Evolutionary conservation across 2,888 invertebrate genomes (phyloP).

Genomic region (Cephus spinipes): DNA sequence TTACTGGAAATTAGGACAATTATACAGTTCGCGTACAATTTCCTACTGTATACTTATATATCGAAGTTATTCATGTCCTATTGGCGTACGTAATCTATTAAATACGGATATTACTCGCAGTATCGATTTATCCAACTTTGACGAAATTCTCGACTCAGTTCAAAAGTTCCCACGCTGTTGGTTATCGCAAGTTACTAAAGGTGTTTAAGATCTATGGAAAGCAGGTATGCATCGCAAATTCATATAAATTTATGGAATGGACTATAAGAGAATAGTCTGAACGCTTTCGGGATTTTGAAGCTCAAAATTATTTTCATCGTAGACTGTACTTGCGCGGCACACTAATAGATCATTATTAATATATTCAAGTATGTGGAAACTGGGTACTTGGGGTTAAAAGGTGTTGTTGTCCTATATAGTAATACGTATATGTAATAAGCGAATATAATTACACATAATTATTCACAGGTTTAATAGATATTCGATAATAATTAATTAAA

Average conservation of each 20-base stretch:
- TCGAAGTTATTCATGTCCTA: not conserved
- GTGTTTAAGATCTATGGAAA: not conserved
- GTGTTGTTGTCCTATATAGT: not conserved
- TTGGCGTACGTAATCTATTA: not conserved
- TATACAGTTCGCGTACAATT: not conserved
- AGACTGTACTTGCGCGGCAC: not conserved
- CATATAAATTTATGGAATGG: not conserved
- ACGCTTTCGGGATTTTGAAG: not conserved
- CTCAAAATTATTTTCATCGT: not conserved
- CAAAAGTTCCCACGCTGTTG: not conserved
- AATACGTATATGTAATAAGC: not conserved
- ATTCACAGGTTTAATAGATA: not conserved
- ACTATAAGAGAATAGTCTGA: not conserved
- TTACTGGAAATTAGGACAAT: not conserved
- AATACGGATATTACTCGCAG: not conserved
- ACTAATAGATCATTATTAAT: not conserved
- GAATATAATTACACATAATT: not conserved
- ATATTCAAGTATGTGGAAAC: not conserved
- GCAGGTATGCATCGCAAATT: not conserved
- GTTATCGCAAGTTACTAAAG: not conserved
- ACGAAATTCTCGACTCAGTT: not conserved
- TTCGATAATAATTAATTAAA: not conserved
- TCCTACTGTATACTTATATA: not conserved
- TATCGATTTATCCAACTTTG: not conserved
- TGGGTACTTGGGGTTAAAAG: not conserved